Evolutionary conservation across 1,140 invertebrate species (phyloP), one percentile per base, ranked within the genome.

Genomic region (Ganaspis sp.): DNA sequence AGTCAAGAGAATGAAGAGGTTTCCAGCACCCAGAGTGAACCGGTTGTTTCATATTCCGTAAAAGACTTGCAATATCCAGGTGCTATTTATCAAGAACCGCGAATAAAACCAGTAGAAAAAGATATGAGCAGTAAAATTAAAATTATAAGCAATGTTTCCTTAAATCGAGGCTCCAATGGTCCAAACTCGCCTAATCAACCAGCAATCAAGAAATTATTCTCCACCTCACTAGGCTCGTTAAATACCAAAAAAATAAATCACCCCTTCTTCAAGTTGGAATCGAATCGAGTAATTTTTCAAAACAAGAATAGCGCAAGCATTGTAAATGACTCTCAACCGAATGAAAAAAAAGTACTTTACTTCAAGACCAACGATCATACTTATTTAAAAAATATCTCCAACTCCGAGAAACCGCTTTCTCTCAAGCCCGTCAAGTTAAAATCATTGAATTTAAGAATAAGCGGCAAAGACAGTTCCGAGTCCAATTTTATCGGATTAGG

Each of bases 211-310:
- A 34, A 34, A 34, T 3, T 34, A 6, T 34, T 34, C 2, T 3
- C 29, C 6, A 6, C 29, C 29, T 34, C 29, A 34, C 29, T 34
- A 3, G 29, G 6, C 2, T 34, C 29, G 8, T 6, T 49, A 17
- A 75, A 73, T 34, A 77, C 76, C 0, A 74, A 70, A 8, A 77
- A 80, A 40, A 64, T 76, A 6, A 58, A 45, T 45, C 11, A 45
- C 19, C 40, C 78, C 1, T 73, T 54, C 2, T 72, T 77, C 9
- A 29, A 53, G 12, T 4, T 49, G 9, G 75, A 80, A 0, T 0
- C 53, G 19, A 54, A 21, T 21, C 21, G 4, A 23, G 9, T 54
- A 9, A 19, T 49, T 40, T 40, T 40, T 11, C 8, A 9, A 40
- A 40, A 40, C 11, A 1, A 9, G 11, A 40, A 40, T 6, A 40